A percentile compares a stretch with the other conserved stretches of the same genome.
Conservation (phyloP, 1,140 invertebrate species). For the Melitaea cinxia region DNA sequence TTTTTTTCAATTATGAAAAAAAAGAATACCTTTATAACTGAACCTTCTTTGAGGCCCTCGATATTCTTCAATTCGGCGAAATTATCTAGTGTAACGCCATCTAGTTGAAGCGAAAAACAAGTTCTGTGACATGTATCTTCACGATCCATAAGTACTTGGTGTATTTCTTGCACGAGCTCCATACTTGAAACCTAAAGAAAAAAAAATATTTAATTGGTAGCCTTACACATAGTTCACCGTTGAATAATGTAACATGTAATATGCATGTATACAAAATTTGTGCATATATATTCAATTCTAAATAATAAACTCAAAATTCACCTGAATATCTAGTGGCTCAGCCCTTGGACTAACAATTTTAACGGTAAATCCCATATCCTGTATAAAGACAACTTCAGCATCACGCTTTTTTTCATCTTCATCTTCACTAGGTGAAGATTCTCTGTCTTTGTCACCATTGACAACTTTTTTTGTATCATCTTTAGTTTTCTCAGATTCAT, state of each 20-base stretch:
- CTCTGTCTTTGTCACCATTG: conserved; percentile 74
- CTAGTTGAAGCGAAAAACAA: conserved; percentile 98
- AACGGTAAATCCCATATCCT: conserved; percentile 96
- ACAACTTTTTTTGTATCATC: conserved; percentile 53
- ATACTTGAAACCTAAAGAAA: conserved; percentile 92
- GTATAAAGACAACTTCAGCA: conserved; percentile 94
- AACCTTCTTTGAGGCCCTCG: conserved; percentile 96
- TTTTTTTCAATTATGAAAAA: neutral
- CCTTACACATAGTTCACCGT: neutral
- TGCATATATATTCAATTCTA: too few species aligned
- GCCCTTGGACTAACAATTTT: conserved; percentile 94
- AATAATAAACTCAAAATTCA: conserved; percentile 52
- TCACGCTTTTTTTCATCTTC: conserved; percentile 85
- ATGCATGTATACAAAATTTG: too few species aligned
- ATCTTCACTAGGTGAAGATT: conserved; percentile 81
- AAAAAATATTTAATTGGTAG: neutral
- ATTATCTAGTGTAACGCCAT: conserved; percentile 96
- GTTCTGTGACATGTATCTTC: conserved; percentile 99
- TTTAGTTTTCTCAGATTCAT: conserved; percentile 48
- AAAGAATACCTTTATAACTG: conserved; percentile 92
- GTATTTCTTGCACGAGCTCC: conserved; percentile 99
- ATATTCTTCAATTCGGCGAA: conserved; percentile 99
- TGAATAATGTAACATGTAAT: too few species aligned
- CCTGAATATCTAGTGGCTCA: conserved; percentile 96
- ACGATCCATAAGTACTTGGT: conserved; percentile 98